These are phyloP conservation scores for Ondatra zibethicus DNA, from an alignment of 2,113 vertebrate genomes.

Conservation along the genomic window DNA sequence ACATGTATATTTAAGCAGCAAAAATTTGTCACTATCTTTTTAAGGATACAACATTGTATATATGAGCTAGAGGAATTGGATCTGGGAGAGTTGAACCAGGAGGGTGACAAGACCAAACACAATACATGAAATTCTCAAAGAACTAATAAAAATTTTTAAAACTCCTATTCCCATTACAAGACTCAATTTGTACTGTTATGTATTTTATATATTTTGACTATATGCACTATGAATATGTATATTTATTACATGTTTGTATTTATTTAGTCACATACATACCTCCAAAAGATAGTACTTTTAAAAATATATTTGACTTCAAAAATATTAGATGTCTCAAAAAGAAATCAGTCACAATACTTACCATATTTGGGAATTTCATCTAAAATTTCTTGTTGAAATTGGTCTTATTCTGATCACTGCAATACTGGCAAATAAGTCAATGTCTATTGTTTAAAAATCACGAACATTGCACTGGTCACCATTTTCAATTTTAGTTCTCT, in stretches of 20 bases:
- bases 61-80: background rate
- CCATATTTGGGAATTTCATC: background rate
- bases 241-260: conserved; percentile 10
- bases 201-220: background rate
- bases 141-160: background rate
- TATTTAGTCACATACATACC: background rate
- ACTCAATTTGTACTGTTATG: background rate
- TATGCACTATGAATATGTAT: background rate
- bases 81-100: background rate
- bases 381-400: conserved; percentile 15
- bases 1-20: background rate
- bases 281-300: background rate
- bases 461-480: background rate
- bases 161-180: background rate
- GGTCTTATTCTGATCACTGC: background rate
- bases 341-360: background rate
- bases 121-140: background rate
- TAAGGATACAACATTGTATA: background rate
- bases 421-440: background rate
- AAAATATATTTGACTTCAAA: background rate
- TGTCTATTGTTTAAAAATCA: background rate
- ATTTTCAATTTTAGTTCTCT: conserved; percentile 37
- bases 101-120: background rate
- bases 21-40: background rate
- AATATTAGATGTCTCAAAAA: background rate